Evolutionary conservation across 2,113 vertebrate genomes (phyloP).

Genomic region (Dromaius novaehollandiae): DNA sequence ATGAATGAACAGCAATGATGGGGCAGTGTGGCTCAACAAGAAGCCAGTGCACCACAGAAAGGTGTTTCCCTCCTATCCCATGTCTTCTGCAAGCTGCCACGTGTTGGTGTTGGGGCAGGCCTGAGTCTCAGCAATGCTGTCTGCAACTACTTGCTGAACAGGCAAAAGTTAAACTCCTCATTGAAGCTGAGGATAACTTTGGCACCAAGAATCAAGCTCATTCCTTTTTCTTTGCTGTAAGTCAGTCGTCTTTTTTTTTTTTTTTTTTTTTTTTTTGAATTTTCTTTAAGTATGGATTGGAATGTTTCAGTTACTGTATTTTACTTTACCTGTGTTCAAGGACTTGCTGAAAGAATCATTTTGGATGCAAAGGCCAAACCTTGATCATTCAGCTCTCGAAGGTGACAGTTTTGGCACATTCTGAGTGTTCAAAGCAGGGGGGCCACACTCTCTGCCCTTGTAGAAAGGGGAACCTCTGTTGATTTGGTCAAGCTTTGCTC

Average conservation of each 20-base stretch:
- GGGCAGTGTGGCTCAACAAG: not conserved
- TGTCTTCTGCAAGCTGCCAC: not conserved
- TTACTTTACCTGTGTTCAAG: not conserved
- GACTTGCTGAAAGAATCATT: not conserved
- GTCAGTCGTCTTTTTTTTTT: not conserved
- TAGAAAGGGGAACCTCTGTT: not conserved
- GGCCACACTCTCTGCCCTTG: not conserved
- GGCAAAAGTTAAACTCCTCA: not conserved
- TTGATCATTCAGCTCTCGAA: not conserved
- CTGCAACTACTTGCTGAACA: not conserved
- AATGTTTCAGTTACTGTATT: slow-evolving; percentile 25
- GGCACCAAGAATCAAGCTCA: not conserved
- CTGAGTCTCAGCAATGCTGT: rapidly evolving
- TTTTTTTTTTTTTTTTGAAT: not conserved
- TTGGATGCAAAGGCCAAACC: not conserved
- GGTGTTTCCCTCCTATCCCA: not conserved
- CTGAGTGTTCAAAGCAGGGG: not conserved
- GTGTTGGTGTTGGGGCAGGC: not conserved
- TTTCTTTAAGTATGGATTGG: not conserved
- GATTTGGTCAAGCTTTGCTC: not conserved
- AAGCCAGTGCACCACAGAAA: not conserved
- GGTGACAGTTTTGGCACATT: slow-evolving; percentile 13
- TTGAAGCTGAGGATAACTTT: not conserved
- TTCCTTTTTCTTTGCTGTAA: not conserved
- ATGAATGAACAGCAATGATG: rapidly evolving